phyloP scores from a whole-genome alignment of 1,140 invertebrate genomes.

The Triops longicaudatus region DNA sequence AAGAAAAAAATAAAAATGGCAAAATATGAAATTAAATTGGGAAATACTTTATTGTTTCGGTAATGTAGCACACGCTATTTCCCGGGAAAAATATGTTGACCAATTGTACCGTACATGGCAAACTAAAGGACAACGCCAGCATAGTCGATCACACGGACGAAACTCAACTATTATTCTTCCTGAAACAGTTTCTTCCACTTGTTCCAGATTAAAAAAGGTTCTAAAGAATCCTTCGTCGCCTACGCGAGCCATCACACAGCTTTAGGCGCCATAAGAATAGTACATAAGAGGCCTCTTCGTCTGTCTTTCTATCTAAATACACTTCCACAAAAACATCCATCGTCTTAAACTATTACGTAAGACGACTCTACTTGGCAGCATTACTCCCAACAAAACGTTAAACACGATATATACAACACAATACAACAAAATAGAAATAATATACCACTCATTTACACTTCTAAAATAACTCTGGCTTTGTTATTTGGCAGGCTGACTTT shows the following conservation, averaged over 20 bases:
- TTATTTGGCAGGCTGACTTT: conserved; percentile 15
- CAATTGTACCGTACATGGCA: neutral
- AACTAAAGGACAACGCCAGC: neutral
- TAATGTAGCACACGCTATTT: conserved; percentile 2
- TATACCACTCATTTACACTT: neutral
- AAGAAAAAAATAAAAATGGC: no score
- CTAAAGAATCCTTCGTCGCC: neutral
- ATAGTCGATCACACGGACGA: neutral
- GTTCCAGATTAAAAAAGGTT: neutral
- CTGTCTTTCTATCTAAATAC: neutral
- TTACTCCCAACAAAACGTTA: neutral
- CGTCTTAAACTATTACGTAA: neutral
- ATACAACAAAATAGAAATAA: neutral
- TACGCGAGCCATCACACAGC: neutral
- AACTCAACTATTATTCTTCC: neutral
- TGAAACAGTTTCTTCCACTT: neutral
- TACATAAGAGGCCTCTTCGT: neutral
- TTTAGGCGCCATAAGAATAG: neutral
- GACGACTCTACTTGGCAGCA: neutral
- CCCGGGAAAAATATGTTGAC: neutral
- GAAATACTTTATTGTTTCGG: conserved; percentile 4
- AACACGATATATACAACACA: conserved; percentile 7
- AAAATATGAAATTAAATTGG: neutral
- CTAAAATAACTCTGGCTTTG: conserved; percentile 12
- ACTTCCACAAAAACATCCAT: neutral